phyloP scores from a whole-genome alignment of 2,888 invertebrate genomes.

The Cerastis rubricosa region DNA sequence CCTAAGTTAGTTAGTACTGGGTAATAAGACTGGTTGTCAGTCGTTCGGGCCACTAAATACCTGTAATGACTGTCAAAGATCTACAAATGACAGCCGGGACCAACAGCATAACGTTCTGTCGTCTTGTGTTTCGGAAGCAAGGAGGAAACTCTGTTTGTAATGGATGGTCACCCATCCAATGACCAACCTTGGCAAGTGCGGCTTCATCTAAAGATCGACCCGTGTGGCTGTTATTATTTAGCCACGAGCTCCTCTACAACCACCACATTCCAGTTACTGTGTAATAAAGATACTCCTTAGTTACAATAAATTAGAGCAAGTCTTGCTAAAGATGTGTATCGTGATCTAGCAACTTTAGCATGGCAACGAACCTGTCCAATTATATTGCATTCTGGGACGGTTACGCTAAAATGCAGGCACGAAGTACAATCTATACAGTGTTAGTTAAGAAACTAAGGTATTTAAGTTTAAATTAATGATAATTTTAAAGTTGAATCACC shows the following conservation, averaged over 20 bases:
- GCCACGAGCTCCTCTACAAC: neutral
- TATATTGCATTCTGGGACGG: constrained; percentile 52
- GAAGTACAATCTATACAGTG: constrained; percentile 21
- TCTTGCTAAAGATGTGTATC: constrained; percentile 46
- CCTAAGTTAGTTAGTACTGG: too few species aligned
- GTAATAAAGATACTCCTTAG: neutral
- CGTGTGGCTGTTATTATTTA: too few species aligned
- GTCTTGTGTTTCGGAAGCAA: too few species aligned
- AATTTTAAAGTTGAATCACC: neutral
- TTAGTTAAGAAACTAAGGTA: constrained; percentile 2
- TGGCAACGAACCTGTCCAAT: constrained; percentile 34
- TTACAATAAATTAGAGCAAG: constrained; percentile 23
- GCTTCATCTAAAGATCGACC: too few species aligned
- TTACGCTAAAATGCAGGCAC: constrained; percentile 41
- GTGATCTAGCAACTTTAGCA: constrained; percentile 19
- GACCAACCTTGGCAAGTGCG: too few species aligned
- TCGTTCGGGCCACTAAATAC: too few species aligned
- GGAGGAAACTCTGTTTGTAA: too few species aligned
- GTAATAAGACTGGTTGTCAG: too few species aligned
- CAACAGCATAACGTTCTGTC: too few species aligned
- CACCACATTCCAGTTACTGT: neutral
- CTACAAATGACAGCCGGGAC: too few species aligned
- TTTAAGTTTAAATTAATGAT: neutral
- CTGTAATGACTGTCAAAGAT: too few species aligned
- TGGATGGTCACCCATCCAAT: too few species aligned